Evolutionary conservation across 2,797 vertebrate genomes (phyloP).

Genomic region (Micropoecilia bifurca): DNA sequence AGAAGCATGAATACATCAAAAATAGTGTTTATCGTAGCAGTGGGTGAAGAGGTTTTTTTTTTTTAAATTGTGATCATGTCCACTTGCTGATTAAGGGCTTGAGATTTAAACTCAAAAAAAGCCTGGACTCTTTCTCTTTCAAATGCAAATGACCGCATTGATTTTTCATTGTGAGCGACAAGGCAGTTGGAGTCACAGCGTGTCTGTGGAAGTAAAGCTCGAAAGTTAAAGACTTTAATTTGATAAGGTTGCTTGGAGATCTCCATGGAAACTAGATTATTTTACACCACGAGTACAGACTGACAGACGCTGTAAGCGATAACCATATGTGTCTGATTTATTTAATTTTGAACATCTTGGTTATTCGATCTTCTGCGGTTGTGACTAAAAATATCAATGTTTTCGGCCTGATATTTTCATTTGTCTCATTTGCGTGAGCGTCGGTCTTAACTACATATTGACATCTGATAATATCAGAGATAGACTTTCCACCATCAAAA

Average conservation of each 20-base stretch:
- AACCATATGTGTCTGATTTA: neutral
- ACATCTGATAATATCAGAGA: neutral
- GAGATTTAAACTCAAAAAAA: slow-evolving; percentile 4
- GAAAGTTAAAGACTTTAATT: slow-evolving; percentile 16
- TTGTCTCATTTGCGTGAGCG: neutral
- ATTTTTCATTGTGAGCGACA: neutral
- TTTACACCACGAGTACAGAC: slow-evolving; percentile 3
- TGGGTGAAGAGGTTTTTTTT: neutral
- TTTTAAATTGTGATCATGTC: slow-evolving; percentile 6
- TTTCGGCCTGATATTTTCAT: neutral
- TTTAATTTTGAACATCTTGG: neutral
- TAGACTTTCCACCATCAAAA: neutral
- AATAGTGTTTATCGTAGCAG: slow-evolving; percentile 5
- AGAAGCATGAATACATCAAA: slow-evolving; percentile 25
- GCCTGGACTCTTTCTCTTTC: slow-evolving; percentile 7
- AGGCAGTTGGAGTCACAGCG: neutral
- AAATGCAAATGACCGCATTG: neutral
- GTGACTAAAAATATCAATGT: neutral
- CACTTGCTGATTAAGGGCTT: slow-evolving; percentile 2
- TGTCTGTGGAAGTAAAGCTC: neutral
- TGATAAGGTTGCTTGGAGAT: slow-evolving; percentile 12
- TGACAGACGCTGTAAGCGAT: slow-evolving; percentile 3
- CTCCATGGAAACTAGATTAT: slow-evolving; percentile 12
- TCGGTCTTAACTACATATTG: neutral
- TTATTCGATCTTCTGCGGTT: neutral